Percentiles rank a stretch among this genome's conserved stretches.
Conservation (phyloP, 2,797 vertebrate genomes). For the Syndactyla subalaris region DNA sequence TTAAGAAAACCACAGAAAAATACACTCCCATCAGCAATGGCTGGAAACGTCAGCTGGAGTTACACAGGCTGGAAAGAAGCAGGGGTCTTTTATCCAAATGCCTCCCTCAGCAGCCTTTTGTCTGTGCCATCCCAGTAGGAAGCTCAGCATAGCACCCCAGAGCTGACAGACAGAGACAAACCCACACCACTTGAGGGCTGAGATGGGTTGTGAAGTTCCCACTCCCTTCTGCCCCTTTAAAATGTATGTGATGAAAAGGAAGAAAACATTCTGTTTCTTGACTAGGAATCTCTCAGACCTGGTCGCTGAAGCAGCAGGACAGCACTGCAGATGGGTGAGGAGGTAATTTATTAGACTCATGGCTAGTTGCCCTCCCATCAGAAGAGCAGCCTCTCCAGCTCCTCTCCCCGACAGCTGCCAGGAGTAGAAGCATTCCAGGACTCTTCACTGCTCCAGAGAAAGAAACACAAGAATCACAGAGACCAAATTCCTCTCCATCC, state of each 20-base stretch:
- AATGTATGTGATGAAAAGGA: neutral
- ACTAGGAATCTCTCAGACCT: neutral
- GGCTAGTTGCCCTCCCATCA: neutral
- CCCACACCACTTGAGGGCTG: neutral
- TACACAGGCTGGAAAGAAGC: neutral
- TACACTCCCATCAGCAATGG: neutral
- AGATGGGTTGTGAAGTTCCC: neutral
- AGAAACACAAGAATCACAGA: neutral
- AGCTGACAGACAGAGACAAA: neutral
- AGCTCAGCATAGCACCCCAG: neutral
- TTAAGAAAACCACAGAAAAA: neutral
- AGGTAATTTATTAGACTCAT: neutral
- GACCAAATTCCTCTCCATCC: neutral
- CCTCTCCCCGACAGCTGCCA: neutral
- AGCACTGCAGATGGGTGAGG: neutral
- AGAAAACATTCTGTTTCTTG: neutral
- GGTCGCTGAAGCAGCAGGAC: neutral
- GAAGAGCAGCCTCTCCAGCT: neutral
- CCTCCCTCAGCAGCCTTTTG: conserved; percentile 22
- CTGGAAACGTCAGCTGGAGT: neutral
- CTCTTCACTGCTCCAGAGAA: neutral
- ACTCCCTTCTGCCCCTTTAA: neutral
- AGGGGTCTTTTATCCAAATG: neutral
- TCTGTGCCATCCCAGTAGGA: conserved; percentile 28
- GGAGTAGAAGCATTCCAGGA: neutral